phyloP scores from a whole-genome alignment of 2,113 vertebrate genomes.

The Oenanthe melanoleuca region DNA sequence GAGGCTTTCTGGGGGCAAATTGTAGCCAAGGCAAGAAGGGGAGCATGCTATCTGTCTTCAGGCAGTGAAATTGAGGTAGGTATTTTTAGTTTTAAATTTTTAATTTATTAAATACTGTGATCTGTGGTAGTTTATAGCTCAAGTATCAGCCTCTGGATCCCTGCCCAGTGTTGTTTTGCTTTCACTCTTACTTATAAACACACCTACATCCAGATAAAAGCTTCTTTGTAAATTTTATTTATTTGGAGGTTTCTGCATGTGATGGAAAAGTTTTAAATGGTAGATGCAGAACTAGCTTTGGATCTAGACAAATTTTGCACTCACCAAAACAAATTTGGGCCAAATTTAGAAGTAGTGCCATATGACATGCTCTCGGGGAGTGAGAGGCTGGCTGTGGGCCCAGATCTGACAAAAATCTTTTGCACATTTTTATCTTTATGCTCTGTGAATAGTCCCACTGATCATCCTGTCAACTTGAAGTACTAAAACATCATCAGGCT shows the following conservation, averaged over 20 bases:
- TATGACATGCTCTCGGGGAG: constrained; percentile 9
- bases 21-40: neutral
- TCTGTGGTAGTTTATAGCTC: neutral
- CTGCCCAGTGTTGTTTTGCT: neutral
- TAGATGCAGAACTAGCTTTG: neutral
- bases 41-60: neutral
- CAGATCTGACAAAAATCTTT: constrained; percentile 49
- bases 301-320: constrained; percentile 12
- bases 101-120: neutral
- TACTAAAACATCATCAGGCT: constrained; percentile 10
- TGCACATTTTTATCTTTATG: constrained; percentile 46
- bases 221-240: neutral
- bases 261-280: constrained; percentile 6
- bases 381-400: constrained; percentile 24
- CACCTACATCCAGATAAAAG: neutral
- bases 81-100: neutral
- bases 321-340: constrained; percentile 28
- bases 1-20: neutral
- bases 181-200: neutral
- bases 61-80: neutral
- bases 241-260: neutral
- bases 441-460: constrained; percentile 38
- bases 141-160: neutral
- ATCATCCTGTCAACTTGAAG: constrained; percentile 5
- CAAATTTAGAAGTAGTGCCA: constrained; percentile 45